Evolutionary conservation across 2,797 vertebrate species (phyloP).

Genomic region (Tenualosa thibaudeaui): DNA sequence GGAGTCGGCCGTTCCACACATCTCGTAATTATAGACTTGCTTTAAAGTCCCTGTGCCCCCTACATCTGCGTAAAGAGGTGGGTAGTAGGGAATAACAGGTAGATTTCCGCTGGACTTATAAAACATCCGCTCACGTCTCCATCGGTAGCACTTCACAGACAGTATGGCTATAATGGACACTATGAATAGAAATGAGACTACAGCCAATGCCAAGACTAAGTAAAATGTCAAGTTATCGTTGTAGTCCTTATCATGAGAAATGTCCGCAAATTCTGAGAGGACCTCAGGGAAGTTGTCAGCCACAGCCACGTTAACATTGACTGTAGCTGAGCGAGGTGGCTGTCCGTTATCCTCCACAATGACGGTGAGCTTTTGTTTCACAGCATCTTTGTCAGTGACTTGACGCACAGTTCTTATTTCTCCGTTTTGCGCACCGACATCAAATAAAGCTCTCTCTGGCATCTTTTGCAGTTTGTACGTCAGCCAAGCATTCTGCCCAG

Average conservation of each 20-base stretch:
- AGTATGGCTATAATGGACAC: slow-evolving; percentile 68
- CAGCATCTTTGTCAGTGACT: slow-evolving; percentile 54
- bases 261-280: slow-evolving; percentile 72
- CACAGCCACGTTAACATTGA: slow-evolving; percentile 75
- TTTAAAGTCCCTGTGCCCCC: slow-evolving; percentile 68
- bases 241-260: slow-evolving; percentile 68
- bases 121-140: slow-evolving; percentile 62
- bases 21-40: slow-evolving; percentile 71
- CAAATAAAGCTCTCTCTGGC: slow-evolving; percentile 45
- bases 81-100: slow-evolving; percentile 75
- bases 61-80: slow-evolving; percentile 69
- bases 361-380: slow-evolving; percentile 75
- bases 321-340: slow-evolving; percentile 70
- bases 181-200: slow-evolving; percentile 70
- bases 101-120: slow-evolving; percentile 68
- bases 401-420: slow-evolving; percentile 56
- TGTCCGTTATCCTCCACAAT: slow-evolving; percentile 75
- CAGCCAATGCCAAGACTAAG: slow-evolving; percentile 68
- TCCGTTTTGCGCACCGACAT: slow-evolving; percentile 52
- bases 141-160: slow-evolving; percentile 70
- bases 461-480: slow-evolving; percentile 65
- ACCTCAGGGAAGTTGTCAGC: slow-evolving; percentile 78
- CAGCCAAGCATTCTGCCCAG: slow-evolving; percentile 62
- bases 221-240: slow-evolving; percentile 57
- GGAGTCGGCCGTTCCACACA: slow-evolving; percentile 73